Percentiles rank a stretch among this genome's conserved stretches.
phyloP scores from a whole-genome alignment of 2,113 vertebrate species.

The Anguilla japonica region DNA sequence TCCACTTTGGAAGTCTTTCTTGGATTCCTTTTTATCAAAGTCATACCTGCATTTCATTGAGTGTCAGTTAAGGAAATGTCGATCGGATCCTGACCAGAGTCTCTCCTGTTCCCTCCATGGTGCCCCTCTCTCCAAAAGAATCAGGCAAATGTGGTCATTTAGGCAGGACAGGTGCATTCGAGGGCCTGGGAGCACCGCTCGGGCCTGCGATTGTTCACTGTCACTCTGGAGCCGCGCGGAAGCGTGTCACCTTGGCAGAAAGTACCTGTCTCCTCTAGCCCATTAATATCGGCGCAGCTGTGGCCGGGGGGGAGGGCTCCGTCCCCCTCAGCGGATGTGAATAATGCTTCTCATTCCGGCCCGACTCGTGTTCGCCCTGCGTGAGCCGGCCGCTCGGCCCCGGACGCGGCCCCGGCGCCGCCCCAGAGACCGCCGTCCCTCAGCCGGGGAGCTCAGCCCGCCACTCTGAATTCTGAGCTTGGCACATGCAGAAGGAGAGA shows the following conservation, averaged over 20 bases:
- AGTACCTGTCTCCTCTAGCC: not conserved
- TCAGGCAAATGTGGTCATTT: not conserved
- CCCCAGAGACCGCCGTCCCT: not conserved
- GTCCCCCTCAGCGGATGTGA: not conserved
- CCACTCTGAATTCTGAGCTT: not conserved
- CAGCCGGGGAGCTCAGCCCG: not conserved
- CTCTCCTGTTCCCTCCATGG: not conserved
- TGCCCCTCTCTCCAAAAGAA: not conserved
- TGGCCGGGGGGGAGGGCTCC: not conserved
- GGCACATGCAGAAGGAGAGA: not conserved
- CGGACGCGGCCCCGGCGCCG: not conserved
- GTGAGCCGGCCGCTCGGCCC: not conserved
- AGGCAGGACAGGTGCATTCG: not conserved
- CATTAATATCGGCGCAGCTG: slow-evolving; percentile 22
- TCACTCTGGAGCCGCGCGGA: slow-evolving; percentile 9
- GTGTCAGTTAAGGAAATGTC: not conserved
- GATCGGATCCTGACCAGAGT: not conserved
- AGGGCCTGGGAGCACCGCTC: not conserved
- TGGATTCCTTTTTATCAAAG: too few relatives aligned
- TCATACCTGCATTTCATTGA: too few relatives aligned
- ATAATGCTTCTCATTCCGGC: slow-evolving; percentile 21
- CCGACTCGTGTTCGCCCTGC: slow-evolving; percentile 17
- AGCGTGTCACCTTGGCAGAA: slow-evolving; percentile 19
- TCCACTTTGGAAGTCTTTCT: too few relatives aligned
- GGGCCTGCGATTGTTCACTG: not conserved